Conservation (phyloP, 2,888 invertebrate species). For the Cataglyphis albicans region DNA sequence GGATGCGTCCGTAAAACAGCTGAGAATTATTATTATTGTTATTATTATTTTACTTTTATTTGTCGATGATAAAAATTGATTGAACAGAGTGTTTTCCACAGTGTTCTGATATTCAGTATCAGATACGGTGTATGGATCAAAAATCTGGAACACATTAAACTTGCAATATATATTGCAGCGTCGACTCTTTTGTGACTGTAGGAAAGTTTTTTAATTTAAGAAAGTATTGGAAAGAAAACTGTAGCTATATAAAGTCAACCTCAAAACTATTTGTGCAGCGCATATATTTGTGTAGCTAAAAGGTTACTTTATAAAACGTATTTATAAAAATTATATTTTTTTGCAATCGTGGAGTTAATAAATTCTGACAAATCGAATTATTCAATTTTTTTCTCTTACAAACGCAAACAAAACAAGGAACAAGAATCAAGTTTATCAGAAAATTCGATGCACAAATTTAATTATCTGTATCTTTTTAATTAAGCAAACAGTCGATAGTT, state of each 20-base stretch:
- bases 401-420: not conserved
- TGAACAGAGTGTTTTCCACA: not conserved
- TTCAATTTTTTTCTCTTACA: not conserved
- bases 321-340: not conserved
- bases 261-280: not conserved
- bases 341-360: not conserved
- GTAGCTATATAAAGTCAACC: not conserved
- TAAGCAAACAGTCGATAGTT: not conserved
- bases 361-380: constrained; percentile 6
- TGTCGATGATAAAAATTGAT: not conserved
- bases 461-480: not conserved
- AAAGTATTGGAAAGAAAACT: not conserved
- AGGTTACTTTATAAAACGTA: not conserved
- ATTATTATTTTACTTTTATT: not conserved
- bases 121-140: not conserved
- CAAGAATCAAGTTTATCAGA: not conserved
- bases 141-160: not conserved
- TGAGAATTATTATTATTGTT: constrained; percentile 7
- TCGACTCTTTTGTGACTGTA: not conserved
- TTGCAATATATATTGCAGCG: not conserved
- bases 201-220: not conserved
- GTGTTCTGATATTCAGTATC: not conserved
- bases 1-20: not conserved
- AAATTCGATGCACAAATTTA: not conserved
- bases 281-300: not conserved